phyloP scores from a whole-genome alignment of 2,113 vertebrate genomes.

The Chamaetylas fuelleborni region DNA sequence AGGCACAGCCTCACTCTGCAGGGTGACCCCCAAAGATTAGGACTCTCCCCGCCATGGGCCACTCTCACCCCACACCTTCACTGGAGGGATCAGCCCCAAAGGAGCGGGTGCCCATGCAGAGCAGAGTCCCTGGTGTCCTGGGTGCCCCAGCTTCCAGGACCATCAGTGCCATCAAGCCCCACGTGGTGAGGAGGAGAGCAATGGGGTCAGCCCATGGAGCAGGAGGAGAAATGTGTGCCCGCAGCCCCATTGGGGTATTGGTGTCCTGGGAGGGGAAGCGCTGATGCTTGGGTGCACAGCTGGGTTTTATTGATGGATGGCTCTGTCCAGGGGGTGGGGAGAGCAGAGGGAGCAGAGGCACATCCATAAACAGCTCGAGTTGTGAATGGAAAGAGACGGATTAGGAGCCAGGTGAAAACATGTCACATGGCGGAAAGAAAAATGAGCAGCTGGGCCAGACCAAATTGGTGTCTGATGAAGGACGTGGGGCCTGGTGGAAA shows the following conservation, averaged over 20 bases:
- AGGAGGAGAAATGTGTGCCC: background rate
- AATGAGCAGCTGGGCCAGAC: slow-evolving; percentile 69
- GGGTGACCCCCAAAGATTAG: background rate
- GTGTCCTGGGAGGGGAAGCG: background rate
- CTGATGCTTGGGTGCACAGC: background rate
- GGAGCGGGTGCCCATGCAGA: background rate
- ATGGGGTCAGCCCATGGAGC: background rate
- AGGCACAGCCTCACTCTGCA: background rate
- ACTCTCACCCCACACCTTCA: fast-evolving
- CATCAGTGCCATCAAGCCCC: background rate
- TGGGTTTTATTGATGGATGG: slow-evolving; percentile 58
- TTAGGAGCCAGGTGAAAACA: slow-evolving; percentile 72
- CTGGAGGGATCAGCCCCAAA: background rate
- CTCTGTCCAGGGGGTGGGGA: background rate
- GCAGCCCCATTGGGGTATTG: background rate
- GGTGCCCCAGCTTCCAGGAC: background rate
- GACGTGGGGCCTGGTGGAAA: slow-evolving; percentile 61
- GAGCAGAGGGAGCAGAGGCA: slow-evolving; percentile 4
- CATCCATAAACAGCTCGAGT: slow-evolving; percentile 67
- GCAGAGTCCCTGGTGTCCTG: background rate
- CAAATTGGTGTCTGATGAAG: slow-evolving; percentile 72
- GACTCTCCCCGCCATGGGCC: fast-evolving
- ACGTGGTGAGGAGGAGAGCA: fast-evolving
- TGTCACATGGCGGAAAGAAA: slow-evolving; percentile 66
- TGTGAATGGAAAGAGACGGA: slow-evolving; percentile 68